These are phyloP conservation scores for Watersipora subatra DNA, from an alignment of 1,140 invertebrate species.

Conservation along the genomic window DNA sequence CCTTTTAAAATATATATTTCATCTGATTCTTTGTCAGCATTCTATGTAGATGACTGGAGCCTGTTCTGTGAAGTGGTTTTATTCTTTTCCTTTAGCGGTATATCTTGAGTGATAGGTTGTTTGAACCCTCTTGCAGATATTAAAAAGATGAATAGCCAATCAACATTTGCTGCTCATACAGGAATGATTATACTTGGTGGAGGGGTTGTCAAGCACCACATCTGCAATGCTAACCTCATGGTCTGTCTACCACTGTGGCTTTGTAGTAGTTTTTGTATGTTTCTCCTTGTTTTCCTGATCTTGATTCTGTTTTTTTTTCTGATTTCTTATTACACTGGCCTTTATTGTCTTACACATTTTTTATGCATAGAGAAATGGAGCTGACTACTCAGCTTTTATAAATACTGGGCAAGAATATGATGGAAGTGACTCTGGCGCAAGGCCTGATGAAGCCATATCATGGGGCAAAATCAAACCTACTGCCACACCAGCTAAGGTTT, in stretches of 20 bases:
- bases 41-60: too few species aligned
- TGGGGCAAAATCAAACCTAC: constrained; percentile 92
- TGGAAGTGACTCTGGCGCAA: constrained; percentile 91
- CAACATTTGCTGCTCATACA: constrained; percentile 78
- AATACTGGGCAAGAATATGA: constrained; percentile 98
- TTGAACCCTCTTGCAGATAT: constrained; percentile 71
- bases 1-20: too few species aligned
- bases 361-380: constrained; percentile 74
- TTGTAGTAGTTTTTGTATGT: too few species aligned
- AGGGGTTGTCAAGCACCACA: constrained; percentile 96
- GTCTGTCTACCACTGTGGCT: too few species aligned
- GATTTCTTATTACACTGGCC: too few species aligned
- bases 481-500: constrained; percentile 78
- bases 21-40: too few species aligned
- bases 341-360: too few species aligned
- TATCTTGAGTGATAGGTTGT: too few species aligned
- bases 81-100: too few species aligned
- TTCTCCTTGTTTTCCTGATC: too few species aligned
- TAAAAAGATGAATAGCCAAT: constrained; percentile 75
- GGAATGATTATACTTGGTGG: constrained; percentile 97
- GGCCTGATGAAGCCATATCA: constrained; percentile 92
- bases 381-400: constrained; percentile 86
- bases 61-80: too few species aligned
- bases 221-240: constrained; percentile 53
- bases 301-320: too few species aligned